A percentile compares a stretch with the other conserved stretches of the same genome.
Evolutionary conservation across 2,888 invertebrate genomes (phyloP).

Genomic region (Gibbula magus): DNA sequence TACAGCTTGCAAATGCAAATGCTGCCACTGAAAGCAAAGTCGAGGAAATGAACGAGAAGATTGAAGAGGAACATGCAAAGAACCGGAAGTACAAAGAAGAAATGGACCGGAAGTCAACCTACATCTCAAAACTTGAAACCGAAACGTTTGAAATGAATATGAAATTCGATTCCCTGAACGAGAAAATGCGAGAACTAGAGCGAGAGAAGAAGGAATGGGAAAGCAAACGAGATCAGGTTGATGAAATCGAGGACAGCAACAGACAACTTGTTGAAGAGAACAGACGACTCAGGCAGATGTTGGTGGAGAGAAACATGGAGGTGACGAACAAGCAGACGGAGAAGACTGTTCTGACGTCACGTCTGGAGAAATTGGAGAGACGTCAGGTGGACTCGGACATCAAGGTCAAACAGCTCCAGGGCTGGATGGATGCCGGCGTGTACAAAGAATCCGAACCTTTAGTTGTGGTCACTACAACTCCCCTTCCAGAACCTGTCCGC

Average conservation of each 20-base stretch:
- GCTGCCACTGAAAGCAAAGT: slow-evolving; percentile 34
- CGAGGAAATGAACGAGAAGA: slow-evolving; percentile 41
- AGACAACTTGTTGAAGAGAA: slow-evolving; percentile 40
- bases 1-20: neutral
- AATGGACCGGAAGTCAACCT: slow-evolving; percentile 47
- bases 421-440: slow-evolving; percentile 43
- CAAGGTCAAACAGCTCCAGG: slow-evolving; percentile 54
- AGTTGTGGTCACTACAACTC: neutral
- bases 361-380: slow-evolving; percentile 42
- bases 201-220: slow-evolving; percentile 48
- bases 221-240: neutral
- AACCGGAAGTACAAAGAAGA: slow-evolving; percentile 43
- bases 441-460: neutral
- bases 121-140: slow-evolving; percentile 47
- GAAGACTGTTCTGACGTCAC: slow-evolving; percentile 25
- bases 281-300: slow-evolving; percentile 40
- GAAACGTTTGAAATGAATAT: slow-evolving; percentile 54
- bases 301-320: slow-evolving; percentile 47
- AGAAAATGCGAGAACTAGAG: slow-evolving; percentile 52
- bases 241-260: slow-evolving; percentile 32
- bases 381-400: slow-evolving; percentile 49
- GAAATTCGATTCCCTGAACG: slow-evolving; percentile 49
- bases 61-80: slow-evolving; percentile 42
- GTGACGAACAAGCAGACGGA: slow-evolving; percentile 37
- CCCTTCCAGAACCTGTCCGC: neutral